Evolutionary conservation across 1,140 invertebrate species (phyloP).

Genomic region (Zaprionus vittiger): DNA sequence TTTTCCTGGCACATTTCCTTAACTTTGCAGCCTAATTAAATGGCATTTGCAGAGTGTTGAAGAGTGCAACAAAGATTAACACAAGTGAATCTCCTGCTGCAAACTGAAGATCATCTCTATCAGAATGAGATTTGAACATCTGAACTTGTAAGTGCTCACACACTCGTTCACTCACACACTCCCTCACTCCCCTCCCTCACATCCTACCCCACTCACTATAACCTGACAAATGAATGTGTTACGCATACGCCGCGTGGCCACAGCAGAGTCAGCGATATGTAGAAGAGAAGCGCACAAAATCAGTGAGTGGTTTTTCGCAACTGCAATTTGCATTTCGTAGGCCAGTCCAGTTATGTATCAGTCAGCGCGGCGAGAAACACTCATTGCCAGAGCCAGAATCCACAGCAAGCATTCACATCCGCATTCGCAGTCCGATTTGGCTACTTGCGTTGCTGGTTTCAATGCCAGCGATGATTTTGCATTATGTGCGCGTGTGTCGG

Average conservation of each 20-base stretch:
- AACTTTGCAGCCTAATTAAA: neutral
- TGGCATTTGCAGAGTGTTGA: neutral
- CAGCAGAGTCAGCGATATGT: neutral
- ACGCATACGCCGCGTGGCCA: conserved; percentile 33
- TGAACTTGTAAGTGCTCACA: conserved; percentile 7
- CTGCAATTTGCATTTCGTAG: conserved; percentile 47
- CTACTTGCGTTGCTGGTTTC: conserved; percentile 25
- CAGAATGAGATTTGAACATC: neutral
- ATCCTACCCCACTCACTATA: neutral
- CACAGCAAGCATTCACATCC: neutral
- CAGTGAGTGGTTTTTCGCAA: conserved; percentile 39
- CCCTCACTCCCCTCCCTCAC: too few relatives aligned
- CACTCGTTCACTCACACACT: neutral
- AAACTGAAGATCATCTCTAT: neutral
- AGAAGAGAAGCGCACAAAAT: conserved; percentile 7
- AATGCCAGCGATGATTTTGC: conserved; percentile 43
- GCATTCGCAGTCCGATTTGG: conserved; percentile 16
- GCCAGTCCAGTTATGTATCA: neutral
- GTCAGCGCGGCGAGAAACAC: neutral
- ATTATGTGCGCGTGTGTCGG: conserved; percentile 26
- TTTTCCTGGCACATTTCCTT: conserved; percentile 14
- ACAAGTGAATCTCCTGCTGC: neutral
- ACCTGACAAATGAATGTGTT: conserved; percentile 20
- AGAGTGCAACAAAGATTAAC: neutral
- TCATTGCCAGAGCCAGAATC: conserved; percentile 5